Base-by-base conservation (phyloP, 2,113 vertebrate species). In the Conger conger region DNA sequence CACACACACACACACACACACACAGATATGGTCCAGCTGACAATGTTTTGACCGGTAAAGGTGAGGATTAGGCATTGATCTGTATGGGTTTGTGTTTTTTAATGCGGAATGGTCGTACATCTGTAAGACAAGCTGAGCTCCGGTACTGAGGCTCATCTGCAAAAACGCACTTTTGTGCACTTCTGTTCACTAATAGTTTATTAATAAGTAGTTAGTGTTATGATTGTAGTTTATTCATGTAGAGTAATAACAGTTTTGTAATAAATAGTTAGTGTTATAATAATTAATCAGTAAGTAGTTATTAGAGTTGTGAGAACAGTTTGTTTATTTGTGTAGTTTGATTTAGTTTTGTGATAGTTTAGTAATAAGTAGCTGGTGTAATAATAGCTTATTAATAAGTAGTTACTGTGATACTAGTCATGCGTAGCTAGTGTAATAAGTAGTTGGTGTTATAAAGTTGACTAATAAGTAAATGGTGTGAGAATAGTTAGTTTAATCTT, bases 41-140 rank as follows among this genome's bases (percentile, higher is more conserved):
- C 9, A 9, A n/a, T n/a, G n/a, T n/a, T n/a, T n/a, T n/a, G n/a
- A n/a, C n/a, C n/a, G n/a, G n/a, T n/a, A n/a, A n/a, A n/a, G n/a
- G n/a, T n/a, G n/a, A n/a, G n/a, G n/a, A n/a, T n/a, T n/a, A n/a
- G n/a, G n/a, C n/a, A n/a, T n/a, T n/a, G n/a, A n/a, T n/a, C n/a
- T n/a, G n/a, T n/a, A n/a, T n/a, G n/a, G n/a, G n/a, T n/a, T n/a
- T n/a, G n/a, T n/a, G n/a, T n/a, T n/a, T n/a, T n/a, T n/a, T n/a
- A n/a, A n/a, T n/a, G n/a, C n/a, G n/a, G n/a, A n/a, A n/a, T n/a
- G n/a, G n/a, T n/a, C n/a, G 93, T 93, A 93, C 93, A 94, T 94
- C 92, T 90, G 91, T 92, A 93, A 94, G 92, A 93, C 92, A 94
- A 88, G 90, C 91, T 90, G 93, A 93, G 94, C 93, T 95, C 93